Evolutionary conservation across 1,140 invertebrate genomes (phyloP), one percentile per base, ranked within the genome.

Genomic region (Megalopta genalis): DNA sequence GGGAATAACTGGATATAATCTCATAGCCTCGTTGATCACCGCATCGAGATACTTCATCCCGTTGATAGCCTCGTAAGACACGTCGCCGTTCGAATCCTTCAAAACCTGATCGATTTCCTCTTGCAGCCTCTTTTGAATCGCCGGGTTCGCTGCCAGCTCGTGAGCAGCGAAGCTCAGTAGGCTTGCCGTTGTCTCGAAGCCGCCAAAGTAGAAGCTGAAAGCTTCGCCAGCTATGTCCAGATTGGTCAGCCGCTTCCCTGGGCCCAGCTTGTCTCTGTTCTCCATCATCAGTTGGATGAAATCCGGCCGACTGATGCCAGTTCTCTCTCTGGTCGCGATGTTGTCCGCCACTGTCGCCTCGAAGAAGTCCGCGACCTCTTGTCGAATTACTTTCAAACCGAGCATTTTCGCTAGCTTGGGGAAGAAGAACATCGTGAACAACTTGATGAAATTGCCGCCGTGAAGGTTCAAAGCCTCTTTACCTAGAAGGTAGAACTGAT

Each of bases 101-200:
- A 91, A 84, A 0, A 91, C 82, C 59, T 86, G 87, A 27, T 92
- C 88, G n/a, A 96, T 93, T 88, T 96, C 95, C 57, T 93, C 88
- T 66, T 93, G 92, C 42, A 96, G 82, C 85, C 91, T 93, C 12
- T 93, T 88, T 85, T 96, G 95, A 14, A 94, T 78, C 0, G 94
- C 92, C 0, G 92, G 92, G 86, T 95, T 93, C 25, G 93, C 74
- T 0, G 95, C 94, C n/a, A 96, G 82, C 65, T 94, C 85, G 77
- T 93, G 92, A 2, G 87, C 57, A 7, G 88, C 81, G n/a, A 95
- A 86, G 94, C 89, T 84, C 18, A 94, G 81, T 0, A 92, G 68
- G 10, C 88, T 90, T 1, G 93, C 88, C 0, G 93, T 93, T 0
- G 95, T 96, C 67, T 96, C 95, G 84, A 93, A 95, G 0, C 93